phyloP scores from a whole-genome alignment of 2,888 invertebrate genomes.

The Meloe dianella region DNA sequence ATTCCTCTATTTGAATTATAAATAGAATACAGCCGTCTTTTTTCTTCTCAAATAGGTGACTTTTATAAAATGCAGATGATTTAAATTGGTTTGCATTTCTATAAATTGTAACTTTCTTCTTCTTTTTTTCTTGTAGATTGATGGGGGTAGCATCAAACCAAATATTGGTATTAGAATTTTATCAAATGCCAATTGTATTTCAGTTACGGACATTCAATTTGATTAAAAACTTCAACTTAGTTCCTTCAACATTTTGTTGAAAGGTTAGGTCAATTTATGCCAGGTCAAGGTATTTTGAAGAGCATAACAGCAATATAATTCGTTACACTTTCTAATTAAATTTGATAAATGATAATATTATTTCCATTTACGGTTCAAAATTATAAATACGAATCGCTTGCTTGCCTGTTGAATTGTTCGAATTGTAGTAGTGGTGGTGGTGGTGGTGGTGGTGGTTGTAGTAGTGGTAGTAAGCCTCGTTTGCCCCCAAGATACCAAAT shows the following conservation, averaged over 20 bases:
- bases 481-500: conserved; percentile 6
- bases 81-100: not conserved
- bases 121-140: not conserved
- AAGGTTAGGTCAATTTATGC: not conserved
- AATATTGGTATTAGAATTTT: not conserved
- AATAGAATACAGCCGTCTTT: not conserved
- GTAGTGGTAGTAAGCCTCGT: not conserved
- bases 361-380: not conserved
- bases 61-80: not conserved
- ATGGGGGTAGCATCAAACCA: not conserved
- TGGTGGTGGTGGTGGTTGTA: not conserved
- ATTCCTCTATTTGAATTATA: not conserved
- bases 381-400: not conserved
- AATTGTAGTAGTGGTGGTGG: not conserved
- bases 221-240: not conserved
- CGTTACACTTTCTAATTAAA: not conserved
- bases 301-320: not conserved
- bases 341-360: conserved; percentile 1
- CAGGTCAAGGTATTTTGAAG: not conserved
- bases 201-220: not conserved
- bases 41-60: not conserved
- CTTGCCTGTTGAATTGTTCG: not conserved
- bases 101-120: not conserved
- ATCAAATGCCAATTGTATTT: not conserved
- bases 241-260: not conserved